phyloP scores from a whole-genome alignment of 1,140 invertebrate genomes.

The Diorhabda sublineata region DNA sequence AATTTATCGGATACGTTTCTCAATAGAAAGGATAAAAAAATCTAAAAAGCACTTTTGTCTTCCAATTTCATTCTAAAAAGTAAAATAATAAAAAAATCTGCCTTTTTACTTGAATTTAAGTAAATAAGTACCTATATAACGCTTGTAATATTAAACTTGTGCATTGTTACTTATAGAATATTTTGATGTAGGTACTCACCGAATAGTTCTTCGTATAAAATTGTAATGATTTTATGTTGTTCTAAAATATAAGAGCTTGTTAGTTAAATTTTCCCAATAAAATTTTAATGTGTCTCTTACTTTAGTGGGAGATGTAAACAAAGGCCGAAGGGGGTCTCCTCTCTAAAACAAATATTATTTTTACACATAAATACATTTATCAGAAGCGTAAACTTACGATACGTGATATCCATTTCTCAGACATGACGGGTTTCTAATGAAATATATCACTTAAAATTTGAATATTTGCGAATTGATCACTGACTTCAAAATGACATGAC shows the following conservation, averaged over 20 bases:
- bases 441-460: neutral
- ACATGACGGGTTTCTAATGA: neutral
- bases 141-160: no score
- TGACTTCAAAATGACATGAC: no score
- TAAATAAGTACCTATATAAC: no score
- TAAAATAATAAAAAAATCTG: no score
- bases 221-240: neutral
- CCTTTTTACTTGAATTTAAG: no score
- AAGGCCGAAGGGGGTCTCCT: neutral
- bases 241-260: constrained; percentile 5
- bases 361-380: neutral
- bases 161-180: no score
- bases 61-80: no score
- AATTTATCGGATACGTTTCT: no score
- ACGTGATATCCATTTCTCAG: constrained; percentile 11
- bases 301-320: neutral
- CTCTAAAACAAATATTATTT: neutral
- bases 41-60: no score
- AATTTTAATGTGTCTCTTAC: neutral
- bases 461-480: no score
- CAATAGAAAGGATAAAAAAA: no score
- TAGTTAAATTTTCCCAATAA: neutral
- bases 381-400: constrained; percentile 1
- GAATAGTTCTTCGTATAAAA: constrained; percentile 22
- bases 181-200: constrained; percentile 14